Base-by-base conservation (phyloP, 2,797 vertebrate species). In the Eulemur rubriventer region DNA sequence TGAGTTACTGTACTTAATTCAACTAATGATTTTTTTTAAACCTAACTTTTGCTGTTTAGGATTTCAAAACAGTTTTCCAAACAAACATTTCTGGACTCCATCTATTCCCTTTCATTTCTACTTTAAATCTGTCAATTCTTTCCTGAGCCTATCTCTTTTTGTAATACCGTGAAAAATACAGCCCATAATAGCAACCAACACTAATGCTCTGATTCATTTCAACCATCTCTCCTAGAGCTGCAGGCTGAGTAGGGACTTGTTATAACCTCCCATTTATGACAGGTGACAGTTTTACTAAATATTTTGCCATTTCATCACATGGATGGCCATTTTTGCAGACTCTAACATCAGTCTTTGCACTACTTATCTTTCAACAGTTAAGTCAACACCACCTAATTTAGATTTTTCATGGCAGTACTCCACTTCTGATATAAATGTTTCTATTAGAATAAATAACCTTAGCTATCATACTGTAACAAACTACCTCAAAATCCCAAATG, bases 41-140 rank as follows among this genome's bases (percentile, higher is more conserved):
- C 12, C n/a, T 16, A 83, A 8, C 13, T 81, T 72, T 92, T 94
- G 63, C 81, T 79, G 16, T 86, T 96, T 91, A 73, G 13, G 30
- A 81, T 89, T 80, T 93, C 87, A 84, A 95, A 94, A 94, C 17
- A 81, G 22, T 26, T 78, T 95, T 91, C 67, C 67, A 83, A 87
- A 9, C 67, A 73, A 80, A 95, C 16, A 76, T 76, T 70, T 94
- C 78, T 84, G 48, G 38, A 88, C 28, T 67, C 30, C 14, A 70
- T 83, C 12, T 65, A 61, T 65, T 70, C 26, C 38, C 6, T 90
- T 90, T 88, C n/a, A 38, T 81, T 69, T 96, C 35, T 94, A 65
- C 35, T 87, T 90, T 55, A 79, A 92, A 89, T 84, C 17, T 41
- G 35, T 28, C 76, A 33, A 2, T 65, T 82, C 83, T 89, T 75